Evolutionary conservation across 30 jellyfish, hydroid and myxozoan genomes (phyloP), one percentile per base, ranked within the genome.

Genomic region (Pelagia noctiluca): DNA sequence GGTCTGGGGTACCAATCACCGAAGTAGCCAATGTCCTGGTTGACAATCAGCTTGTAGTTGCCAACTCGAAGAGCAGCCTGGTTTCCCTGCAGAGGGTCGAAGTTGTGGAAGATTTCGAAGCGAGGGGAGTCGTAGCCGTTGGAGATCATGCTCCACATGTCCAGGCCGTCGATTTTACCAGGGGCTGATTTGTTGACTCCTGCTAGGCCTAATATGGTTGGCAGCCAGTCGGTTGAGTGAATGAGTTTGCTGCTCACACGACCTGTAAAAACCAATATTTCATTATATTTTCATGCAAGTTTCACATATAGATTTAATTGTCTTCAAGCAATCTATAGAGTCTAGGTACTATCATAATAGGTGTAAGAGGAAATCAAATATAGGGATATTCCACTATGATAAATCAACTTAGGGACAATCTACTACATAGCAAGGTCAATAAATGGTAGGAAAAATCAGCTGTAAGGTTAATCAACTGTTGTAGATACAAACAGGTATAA

Each of bases 1-100:
- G 98, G 98, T 23, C 98, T 85, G 23, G 98, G 98, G 26, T 80
- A 87, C 99, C 99, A 95, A 62, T 89, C 97, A 26, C 99, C 96
- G 64, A 78, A 86, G 71, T 52, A 89, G 34, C 97, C 99, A 66
- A 95, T 61, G 50, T 88, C 97, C 77, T 95, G 99, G 65, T 90
- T 90, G 62, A 95, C 84, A 30, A 95, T 78, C 42, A 95, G 70
- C 63, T 95, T 95, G 90, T 95, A 95, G 63, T 95, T 97, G 34
- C 97, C 97, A 49, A 95, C 97, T 5, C 99, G 87, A 2, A 95
- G 88, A 5, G 95, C 97, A 28, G 91, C 95, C 31, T 74, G 98
- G 75, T 93, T 86, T 32, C 91, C 78, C 70, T 83, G 95, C 0
- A 94, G 88, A 2, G 99, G 99, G 68, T 94, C 99, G 52, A 88